A percentile compares a stretch with the other conserved stretches of the same genome.
These are phyloP conservation scores for Macropodus opercularis DNA, from an alignment of 2,797 vertebrate species.

Conservation along the genomic window DNA sequence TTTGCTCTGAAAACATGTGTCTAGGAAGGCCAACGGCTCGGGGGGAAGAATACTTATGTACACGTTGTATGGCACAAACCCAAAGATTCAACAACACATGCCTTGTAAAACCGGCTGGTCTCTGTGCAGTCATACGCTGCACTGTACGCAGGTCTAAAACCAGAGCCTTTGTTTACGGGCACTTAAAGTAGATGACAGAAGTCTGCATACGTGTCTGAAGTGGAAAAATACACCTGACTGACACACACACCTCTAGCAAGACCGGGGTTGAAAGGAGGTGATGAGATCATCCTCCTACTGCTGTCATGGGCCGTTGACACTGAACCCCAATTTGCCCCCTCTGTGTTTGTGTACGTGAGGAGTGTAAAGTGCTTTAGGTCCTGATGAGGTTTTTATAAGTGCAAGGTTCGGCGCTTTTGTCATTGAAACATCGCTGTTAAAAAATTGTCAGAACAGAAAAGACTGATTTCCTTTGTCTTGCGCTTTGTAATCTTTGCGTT, in stretches of 20 bases:
- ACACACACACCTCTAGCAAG: constrained; percentile 21
- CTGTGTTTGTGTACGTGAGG: no score
- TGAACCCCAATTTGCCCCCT: no score
- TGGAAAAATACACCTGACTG: constrained; percentile 51
- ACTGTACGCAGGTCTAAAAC: neutral
- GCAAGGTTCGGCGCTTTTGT: neutral
- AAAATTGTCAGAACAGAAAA: no score
- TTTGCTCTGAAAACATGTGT: constrained; percentile 12
- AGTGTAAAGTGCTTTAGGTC: no score
- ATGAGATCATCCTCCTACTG: no score
- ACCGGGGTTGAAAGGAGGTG: constrained; percentile 22
- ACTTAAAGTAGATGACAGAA: neutral
- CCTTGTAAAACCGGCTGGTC: neutral
- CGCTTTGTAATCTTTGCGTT: constrained; percentile 29
- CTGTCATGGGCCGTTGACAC: no score
- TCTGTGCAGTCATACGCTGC: neutral
- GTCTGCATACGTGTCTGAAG: constrained; percentile 15
- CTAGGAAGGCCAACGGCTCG: neutral
- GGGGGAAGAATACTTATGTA: neutral
- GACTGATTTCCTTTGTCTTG: constrained; percentile 21
- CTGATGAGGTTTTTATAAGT: no score
- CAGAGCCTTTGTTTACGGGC: constrained; percentile 10
- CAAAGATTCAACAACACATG: neutral
- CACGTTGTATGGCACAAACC: neutral
- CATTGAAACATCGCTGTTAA: constrained; percentile 15